Base-by-base conservation (phyloP, 2,888 invertebrate species). In the Cephus spinipes region DNA sequence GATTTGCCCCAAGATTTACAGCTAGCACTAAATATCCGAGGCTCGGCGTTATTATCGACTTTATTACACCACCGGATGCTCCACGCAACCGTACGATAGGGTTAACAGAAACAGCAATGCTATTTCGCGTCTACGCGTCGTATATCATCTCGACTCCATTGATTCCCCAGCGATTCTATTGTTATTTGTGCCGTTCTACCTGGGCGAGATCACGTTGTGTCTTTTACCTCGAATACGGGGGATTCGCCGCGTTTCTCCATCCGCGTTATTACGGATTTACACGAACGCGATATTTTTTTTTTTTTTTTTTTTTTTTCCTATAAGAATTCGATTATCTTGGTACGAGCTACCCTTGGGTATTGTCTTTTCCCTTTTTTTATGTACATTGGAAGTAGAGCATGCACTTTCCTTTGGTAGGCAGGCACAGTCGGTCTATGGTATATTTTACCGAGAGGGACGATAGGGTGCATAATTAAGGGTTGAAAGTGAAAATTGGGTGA, bases 1-100 rank as follows among this genome's bases (percentile, higher is more conserved):
- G 89, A 89, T 88, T 88, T 88, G 86, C 86, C 31, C 74, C 80
- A 83, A 89, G 90, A 90, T 90, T 89, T 89, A 90, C 88, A 88
- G 83, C 87, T 84, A 86, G 85, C 86, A 89, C 89, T 89, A 89
- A 89, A 90, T 90, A 90, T 90, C 87, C 87, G 77, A 84, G 84
- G 83, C 86, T 87, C 84, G 85, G 87, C 85, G 87, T 89, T 89
- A 89, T 89, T 90, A 89, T 90, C 88, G 87, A 85, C 86, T 89
- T 89, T 89, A 89, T 88, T 88, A 87, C 87, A 84, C 84, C 83
- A 83, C 85, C 85, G 86, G 87, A 86, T 86, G 86, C 81, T 80
- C 83, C 79, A 81, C 82, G 84, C 82, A 83, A 77, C 80, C 82
- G 77, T 81, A 80, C 83, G 87, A 86, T 86, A 87, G 87, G 86